Evolutionary conservation across 2,888 invertebrate genomes (phyloP).

Genomic region (Campoplex capitator): DNA sequence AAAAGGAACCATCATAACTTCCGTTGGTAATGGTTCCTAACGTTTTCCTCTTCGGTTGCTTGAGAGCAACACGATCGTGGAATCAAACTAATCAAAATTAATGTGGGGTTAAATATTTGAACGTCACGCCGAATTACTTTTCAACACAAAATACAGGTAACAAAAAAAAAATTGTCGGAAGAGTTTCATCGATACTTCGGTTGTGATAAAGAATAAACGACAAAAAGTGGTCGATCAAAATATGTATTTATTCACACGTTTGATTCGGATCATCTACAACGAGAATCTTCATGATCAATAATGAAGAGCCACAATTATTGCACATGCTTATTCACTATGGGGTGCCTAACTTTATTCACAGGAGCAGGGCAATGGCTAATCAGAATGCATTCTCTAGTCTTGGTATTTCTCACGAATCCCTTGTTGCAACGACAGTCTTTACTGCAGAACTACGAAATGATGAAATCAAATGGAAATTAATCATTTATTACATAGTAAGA

Average conservation of each 20-base stretch:
- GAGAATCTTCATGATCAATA: background rate
- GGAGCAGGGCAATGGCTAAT: background rate
- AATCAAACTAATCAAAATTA: too few relatives aligned
- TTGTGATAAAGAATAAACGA: background rate
- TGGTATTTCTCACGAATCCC: background rate
- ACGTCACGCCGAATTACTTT: background rate
- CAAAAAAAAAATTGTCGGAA: background rate
- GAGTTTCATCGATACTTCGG: background rate
- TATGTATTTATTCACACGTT: background rate
- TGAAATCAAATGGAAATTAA: background rate
- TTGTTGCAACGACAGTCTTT: background rate
- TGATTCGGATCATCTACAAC: background rate
- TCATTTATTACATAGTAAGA: background rate
- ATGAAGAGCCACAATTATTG: background rate
- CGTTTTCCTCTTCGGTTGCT: too few relatives aligned
- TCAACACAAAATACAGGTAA: background rate
- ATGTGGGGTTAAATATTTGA: background rate
- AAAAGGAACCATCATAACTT: background rate
- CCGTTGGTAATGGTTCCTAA: conserved; percentile 3
- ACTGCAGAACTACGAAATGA: background rate
- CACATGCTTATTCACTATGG: background rate
- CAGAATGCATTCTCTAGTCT: background rate
- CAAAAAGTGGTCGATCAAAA: background rate
- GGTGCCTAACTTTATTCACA: background rate
- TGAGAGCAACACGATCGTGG: too few relatives aligned